Evolutionary conservation across 2,888 invertebrate species (phyloP).

Genomic region (Scaptomyza tumidula): DNA sequence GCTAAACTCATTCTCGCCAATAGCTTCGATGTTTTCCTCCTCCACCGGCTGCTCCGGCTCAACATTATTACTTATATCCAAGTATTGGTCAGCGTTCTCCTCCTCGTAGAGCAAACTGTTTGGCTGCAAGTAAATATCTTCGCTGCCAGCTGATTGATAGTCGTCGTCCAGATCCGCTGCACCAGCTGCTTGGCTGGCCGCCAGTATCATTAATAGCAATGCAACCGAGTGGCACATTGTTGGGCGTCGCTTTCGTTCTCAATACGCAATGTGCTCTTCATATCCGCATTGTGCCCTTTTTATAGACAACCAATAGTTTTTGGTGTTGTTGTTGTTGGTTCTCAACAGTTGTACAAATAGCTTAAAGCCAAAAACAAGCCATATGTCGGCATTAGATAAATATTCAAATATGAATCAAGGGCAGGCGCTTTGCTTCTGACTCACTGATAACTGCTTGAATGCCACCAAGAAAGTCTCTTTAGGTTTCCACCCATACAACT

Average conservation of each 20-base stretch:
- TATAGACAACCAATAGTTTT: constrained; percentile 21
- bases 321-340: background rate
- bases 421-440: constrained; percentile 2
- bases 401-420: constrained; percentile 70
- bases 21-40: constrained; percentile 23
- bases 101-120: background rate
- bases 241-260: background rate
- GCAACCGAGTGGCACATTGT: constrained; percentile 38
- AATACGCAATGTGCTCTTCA: constrained; percentile 15
- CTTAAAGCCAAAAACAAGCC: constrained; percentile 6
- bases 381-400: constrained; percentile 32
- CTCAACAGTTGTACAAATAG: constrained; percentile 46
- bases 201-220: constrained; percentile 17
- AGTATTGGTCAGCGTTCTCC: background rate
- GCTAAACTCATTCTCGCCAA: constrained; percentile 38
- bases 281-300: constrained; percentile 8
- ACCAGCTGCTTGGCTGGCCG: constrained; percentile 1
- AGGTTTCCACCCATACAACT: no score
- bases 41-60: background rate
- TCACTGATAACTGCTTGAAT: background rate
- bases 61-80: constrained; percentile 5
- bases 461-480: no score
- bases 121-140: constrained; percentile 34
- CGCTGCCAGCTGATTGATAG: constrained; percentile 28
- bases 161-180: constrained; percentile 9